phyloP scores from a whole-genome alignment of 2,797 vertebrate genomes.

The Pseudochaenichthys georgianus region DNA sequence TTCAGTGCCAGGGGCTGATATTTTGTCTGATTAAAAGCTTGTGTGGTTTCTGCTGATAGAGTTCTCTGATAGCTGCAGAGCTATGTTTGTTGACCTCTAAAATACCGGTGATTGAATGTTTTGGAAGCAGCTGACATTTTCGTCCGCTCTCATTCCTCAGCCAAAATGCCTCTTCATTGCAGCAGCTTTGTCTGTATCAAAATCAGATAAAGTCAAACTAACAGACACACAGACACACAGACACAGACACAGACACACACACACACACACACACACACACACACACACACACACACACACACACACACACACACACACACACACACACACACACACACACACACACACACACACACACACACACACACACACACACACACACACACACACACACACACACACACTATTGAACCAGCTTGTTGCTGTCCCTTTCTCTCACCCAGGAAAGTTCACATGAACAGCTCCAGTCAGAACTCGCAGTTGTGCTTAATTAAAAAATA shows the following conservation, averaged over 20 bases:
- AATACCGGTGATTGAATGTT: conserved; percentile 54
- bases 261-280: conserved; percentile 34
- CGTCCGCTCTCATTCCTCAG: conserved; percentile 56
- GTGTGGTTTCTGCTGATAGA: conserved; percentile 62
- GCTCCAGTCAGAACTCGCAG: conserved; percentile 42
- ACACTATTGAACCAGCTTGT: conserved; percentile 51
- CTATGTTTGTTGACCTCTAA: conserved; percentile 56
- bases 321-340: conserved; percentile 21
- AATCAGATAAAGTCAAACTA: conserved; percentile 68
- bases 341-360: conserved; percentile 39
- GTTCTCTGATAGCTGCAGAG: conserved; percentile 54
- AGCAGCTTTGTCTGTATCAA: conserved; percentile 51
- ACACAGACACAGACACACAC: conserved; percentile 38
- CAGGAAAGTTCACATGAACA: conserved; percentile 45
- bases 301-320: conserved; percentile 40
- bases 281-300: conserved; percentile 41
- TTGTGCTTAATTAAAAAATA: conserved; percentile 52
- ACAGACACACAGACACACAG: conserved; percentile 36
- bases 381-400: conserved; percentile 24
- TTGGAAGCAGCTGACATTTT: conserved; percentile 74
- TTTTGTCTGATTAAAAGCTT: conserved; percentile 67
- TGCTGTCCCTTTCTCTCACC: conserved; percentile 53
- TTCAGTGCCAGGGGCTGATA: conserved; percentile 58
- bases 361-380: conserved; percentile 37
- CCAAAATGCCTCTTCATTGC: conserved; percentile 61